These are phyloP conservation scores for Carassius gibelio DNA, from an alignment of 2,113 vertebrate species.

Conservation along the genomic window DNA sequence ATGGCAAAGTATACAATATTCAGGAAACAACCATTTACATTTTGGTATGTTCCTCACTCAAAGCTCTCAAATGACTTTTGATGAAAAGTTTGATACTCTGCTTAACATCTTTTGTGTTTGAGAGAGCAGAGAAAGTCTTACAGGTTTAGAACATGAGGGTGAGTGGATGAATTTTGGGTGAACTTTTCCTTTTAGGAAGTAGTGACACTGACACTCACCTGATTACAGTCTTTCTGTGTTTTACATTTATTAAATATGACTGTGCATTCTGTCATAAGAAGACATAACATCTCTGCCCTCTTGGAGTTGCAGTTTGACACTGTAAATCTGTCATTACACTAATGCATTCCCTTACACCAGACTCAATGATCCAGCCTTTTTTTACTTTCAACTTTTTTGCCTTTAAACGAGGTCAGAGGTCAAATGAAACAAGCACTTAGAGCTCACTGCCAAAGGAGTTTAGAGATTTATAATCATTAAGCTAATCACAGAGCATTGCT, in stretches of 20 bases:
- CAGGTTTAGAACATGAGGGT: not conserved
- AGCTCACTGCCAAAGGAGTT: constrained; percentile 26
- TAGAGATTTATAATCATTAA: constrained; percentile 1
- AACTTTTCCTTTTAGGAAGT: not conserved
- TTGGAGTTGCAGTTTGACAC: constrained; percentile 35
- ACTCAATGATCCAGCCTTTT: constrained; percentile 15
- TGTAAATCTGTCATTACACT: constrained; percentile 45
- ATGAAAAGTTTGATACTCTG: not conserved
- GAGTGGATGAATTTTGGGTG: not conserved
- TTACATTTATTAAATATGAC: not conserved
- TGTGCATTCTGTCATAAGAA: constrained; percentile 6
- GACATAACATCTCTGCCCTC: constrained; percentile 28
- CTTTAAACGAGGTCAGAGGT: constrained; percentile 18
- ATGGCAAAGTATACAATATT: not conserved
- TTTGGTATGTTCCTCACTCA: not conserved
- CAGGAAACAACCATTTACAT: not conserved
- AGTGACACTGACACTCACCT: not conserved
- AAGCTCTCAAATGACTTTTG: too few relatives aligned
- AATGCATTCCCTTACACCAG: constrained; percentile 38
- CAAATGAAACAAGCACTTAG: constrained; percentile 27
- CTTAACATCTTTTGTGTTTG: not conserved
- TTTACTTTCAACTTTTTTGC: not conserved
- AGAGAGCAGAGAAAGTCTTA: not conserved
- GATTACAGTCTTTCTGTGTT: not conserved
- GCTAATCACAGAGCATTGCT: constrained; percentile 21